Evolutionary conservation across 2,888 invertebrate genomes (phyloP).

Genomic region (Ommatoiulus sabulosus): DNA sequence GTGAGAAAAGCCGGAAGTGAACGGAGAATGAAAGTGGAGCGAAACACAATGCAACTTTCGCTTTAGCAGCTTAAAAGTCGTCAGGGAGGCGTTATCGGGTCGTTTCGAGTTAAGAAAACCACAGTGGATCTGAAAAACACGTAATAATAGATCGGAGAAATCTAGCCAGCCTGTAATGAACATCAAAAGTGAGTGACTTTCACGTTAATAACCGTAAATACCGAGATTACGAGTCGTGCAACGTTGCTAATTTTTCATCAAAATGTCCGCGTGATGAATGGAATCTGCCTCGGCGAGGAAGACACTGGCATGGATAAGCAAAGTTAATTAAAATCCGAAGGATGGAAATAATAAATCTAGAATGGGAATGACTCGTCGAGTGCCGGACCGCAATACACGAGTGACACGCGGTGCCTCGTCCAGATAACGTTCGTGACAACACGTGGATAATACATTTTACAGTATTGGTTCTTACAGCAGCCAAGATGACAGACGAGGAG

Average conservation of each 20-base stretch:
- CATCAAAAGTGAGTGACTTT: slow-evolving; percentile 34
- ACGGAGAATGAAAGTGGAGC: not conserved
- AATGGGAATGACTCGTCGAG: not conserved
- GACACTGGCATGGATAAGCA: not conserved
- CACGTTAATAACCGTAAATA: slow-evolving; percentile 26
- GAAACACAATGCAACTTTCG: not conserved
- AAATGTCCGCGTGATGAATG: slow-evolving; percentile 14
- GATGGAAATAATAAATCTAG: not conserved
- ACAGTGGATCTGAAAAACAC: not conserved
- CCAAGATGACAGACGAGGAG: too few relatives aligned
- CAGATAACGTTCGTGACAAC: not conserved
- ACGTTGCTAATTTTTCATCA: slow-evolving; percentile 21
- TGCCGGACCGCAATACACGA: not conserved
- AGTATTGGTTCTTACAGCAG: too few relatives aligned
- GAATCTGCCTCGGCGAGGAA: not conserved
- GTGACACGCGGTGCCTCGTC: not conserved
- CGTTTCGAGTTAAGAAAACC: slow-evolving; percentile 27
- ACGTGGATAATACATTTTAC: too few relatives aligned
- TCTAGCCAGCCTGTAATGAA: not conserved
- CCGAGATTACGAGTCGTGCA: not conserved
- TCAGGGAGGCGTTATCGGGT: slow-evolving; percentile 6
- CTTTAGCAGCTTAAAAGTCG: not conserved
- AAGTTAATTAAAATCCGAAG: slow-evolving; percentile 27
- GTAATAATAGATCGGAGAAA: slow-evolving; percentile 3
- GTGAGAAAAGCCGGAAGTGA: not conserved